These are phyloP conservation scores for Amiota mariae DNA, from an alignment of 2,888 invertebrate genomes.

Conservation along the genomic window DNA sequence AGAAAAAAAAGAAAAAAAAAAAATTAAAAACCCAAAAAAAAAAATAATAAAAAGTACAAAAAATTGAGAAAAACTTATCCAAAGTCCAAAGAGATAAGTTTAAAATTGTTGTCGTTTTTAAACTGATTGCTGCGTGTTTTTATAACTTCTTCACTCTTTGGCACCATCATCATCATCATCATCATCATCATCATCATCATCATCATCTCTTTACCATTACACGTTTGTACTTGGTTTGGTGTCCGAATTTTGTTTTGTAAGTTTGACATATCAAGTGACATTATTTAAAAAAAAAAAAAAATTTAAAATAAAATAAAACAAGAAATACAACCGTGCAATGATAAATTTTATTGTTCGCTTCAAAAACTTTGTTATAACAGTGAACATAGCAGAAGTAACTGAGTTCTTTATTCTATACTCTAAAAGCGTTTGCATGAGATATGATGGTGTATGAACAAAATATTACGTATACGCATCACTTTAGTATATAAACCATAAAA, in stretches of 20 bases:
- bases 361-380: neutral
- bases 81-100: slow-evolving; percentile 59
- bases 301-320: neutral
- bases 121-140: slow-evolving; percentile 4
- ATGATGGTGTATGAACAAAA: neutral
- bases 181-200: no score
- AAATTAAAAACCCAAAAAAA: neutral
- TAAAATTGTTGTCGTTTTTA: slow-evolving; percentile 53
- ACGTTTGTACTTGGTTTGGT: slow-evolving; percentile 47
- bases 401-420: no score
- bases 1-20: no score
- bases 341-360: slow-evolving; percentile 12
- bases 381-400: no score
- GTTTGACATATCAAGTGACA: slow-evolving; percentile 68
- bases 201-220: neutral
- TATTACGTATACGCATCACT: neutral
- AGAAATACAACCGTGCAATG: neutral
- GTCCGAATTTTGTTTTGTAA: slow-evolving; percentile 58
- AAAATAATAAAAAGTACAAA: no score
- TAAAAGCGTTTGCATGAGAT: no score
- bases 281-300: neutral
- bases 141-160: no score
- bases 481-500: no score
- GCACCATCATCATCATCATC: no score
- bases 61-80: neutral